Evolutionary conservation across 92 coral and sea anemone species (phyloP).

Genomic region (Zoanthus sansibaricus): DNA sequence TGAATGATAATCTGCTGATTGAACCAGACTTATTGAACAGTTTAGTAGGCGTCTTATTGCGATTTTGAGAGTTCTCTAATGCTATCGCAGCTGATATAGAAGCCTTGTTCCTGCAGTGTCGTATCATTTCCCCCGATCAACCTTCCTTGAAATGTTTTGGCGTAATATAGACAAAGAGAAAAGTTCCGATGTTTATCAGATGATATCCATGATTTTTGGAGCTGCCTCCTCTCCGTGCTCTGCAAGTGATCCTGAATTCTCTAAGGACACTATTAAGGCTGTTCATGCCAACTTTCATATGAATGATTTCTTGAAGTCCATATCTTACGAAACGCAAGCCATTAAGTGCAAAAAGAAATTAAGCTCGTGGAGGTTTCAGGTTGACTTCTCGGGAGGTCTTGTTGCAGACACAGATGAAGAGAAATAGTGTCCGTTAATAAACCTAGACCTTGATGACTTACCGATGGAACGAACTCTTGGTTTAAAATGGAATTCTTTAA

Average conservation of each 20-base stretch:
- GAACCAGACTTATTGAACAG: no score
- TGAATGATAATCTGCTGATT: no score
- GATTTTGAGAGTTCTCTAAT: no score
- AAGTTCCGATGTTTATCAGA: neutral
- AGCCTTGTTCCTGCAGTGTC: neutral
- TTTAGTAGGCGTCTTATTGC: no score
- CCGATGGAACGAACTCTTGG: slow-evolving; percentile 28
- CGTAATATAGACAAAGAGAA: neutral
- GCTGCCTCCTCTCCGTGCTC: neutral
- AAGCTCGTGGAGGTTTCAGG: slow-evolving; percentile 43
- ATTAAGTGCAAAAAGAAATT: neutral
- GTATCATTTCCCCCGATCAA: neutral
- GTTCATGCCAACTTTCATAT: slow-evolving; percentile 57
- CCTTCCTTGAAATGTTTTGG: neutral
- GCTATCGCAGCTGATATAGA: no score
- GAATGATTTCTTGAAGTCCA: slow-evolving; percentile 65
- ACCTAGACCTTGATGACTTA: slow-evolving; percentile 28
- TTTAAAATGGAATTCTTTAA: slow-evolving; percentile 68
- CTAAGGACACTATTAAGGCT: slow-evolving; percentile 9
- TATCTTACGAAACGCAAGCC: slow-evolving; percentile 45
- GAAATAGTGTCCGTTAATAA: slow-evolving; percentile 38
- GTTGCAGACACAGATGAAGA: slow-evolving; percentile 45
- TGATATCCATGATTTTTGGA: neutral
- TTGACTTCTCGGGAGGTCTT: slow-evolving; percentile 56
- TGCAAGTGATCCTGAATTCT: neutral